phyloP scores from a whole-genome alignment of 1,140 invertebrate genomes.

The Panulirus ornatus region DNA sequence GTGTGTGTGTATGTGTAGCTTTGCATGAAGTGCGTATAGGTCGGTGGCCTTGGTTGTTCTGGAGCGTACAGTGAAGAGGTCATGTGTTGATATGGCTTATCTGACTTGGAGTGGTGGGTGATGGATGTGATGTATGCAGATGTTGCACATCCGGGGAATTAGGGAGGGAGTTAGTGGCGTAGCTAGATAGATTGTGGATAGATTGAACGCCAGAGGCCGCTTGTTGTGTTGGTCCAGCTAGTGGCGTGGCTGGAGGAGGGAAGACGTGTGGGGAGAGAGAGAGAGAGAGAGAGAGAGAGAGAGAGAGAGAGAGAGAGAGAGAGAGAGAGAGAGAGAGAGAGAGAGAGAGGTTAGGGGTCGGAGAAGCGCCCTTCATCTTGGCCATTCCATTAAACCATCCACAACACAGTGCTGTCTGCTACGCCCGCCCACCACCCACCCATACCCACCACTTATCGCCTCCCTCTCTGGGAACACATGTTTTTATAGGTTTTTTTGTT shows the following conservation, averaged over 20 bases:
- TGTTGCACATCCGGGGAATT: neutral
- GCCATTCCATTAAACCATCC: no score
- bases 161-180: neutral
- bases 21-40: no score
- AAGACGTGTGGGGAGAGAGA: neutral
- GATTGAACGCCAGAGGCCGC: neutral
- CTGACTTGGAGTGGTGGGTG: neutral
- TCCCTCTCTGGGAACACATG: no score
- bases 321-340: neutral
- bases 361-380: neutral
- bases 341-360: neutral
- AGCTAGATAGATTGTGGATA: neutral
- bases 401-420: no score
- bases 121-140: neutral
- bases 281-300: neutral
- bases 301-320: conserved; percentile 5
- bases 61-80: no score
- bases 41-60: no score
- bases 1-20: no score
- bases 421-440: no score
- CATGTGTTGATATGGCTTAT: no score
- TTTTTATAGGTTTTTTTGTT: no score
- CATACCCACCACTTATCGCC: no score
- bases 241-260: neutral
- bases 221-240: neutral